Evolutionary conservation across 1,140 invertebrate species (phyloP).

Genomic region (Drosophila carrolli): DNA sequence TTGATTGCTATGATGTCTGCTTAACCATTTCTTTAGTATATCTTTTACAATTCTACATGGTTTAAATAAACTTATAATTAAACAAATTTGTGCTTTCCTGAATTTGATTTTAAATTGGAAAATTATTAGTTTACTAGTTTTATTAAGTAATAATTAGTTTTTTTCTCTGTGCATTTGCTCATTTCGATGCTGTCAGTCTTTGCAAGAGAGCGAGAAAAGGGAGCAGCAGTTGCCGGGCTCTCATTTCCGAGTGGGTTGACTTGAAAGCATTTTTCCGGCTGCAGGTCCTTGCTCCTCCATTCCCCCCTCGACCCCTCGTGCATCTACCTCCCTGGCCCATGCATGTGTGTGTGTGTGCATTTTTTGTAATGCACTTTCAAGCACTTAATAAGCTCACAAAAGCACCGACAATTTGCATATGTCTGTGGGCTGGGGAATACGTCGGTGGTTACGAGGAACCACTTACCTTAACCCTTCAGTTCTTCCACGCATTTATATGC

Average conservation of each 20-base stretch:
- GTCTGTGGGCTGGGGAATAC: neutral
- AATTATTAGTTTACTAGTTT: too few species aligned
- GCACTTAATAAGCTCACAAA: conserved; percentile 78
- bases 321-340: neutral
- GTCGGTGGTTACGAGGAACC: conserved; percentile 20
- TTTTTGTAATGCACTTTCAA: conserved; percentile 72
- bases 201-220: conserved; percentile 6
- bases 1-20: too few species aligned
- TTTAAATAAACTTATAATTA: too few species aligned
- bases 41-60: too few species aligned
- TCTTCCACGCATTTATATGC: conserved; percentile 69
- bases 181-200: conserved; percentile 52
- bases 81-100: too few species aligned
- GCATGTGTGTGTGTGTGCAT: conserved; percentile 17
- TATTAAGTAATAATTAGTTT: too few species aligned
- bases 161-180: conserved; percentile 23
- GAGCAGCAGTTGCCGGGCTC: conserved; percentile 26
- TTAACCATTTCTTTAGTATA: too few species aligned
- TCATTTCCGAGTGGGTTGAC: conserved; percentile 56
- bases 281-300: conserved; percentile 33
- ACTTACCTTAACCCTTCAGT: conserved; percentile 74
- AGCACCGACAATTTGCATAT: conserved; percentile 71
- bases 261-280: conserved; percentile 49
- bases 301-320: neutral
- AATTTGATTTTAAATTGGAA: too few species aligned